Base-by-base conservation (phyloP, 2,113 vertebrate species). In the Todiramphus chloris region DNA sequence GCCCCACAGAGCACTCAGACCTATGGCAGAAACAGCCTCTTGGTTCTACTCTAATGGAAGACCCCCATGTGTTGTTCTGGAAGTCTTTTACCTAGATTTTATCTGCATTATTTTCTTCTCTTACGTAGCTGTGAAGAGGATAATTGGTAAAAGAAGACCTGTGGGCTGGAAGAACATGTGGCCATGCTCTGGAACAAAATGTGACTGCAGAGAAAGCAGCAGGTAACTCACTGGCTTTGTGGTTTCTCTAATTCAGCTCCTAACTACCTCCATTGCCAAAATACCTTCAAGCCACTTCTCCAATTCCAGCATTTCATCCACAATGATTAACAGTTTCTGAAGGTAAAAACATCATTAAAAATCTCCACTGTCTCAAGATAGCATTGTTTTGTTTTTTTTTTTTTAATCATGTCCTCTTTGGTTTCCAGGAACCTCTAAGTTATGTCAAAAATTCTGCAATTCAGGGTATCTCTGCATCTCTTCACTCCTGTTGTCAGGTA, bases 1-100 rank as follows among this genome's bases (percentile, higher is more conserved):
- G 5, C 7, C 11, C 35, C 0, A 0, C 16, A 56, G 33, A 64
- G 35, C 5, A 1, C 8, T 27, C 33, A 3, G 44, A 46, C 18
- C 37, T 23, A 31, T 0, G 3, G 28, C 53, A 88, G 35, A 27
- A 86, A 63, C 5, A 37, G 33, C 31, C 23, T 85, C 51, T 27
- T 1, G 4, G 3, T 11, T 27, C 27, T 79, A 23, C 43, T 81
- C 53, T 39, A 60, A 41, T 9, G 10, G 81, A 84, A 89, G 9
- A 63, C 1, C 13, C 7, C 12, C 5, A 31, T n/a, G 51, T 0
- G 0, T 19, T 60, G 12, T 24, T 56, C 55, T 84, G n/a, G 13
- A 35, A 83, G 39, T 31, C 44, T 78, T 37, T 84, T 39, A 41
- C 41, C 41, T 43, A 43, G 43, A 14, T 43, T 43, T 43, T 43